phyloP scores from a whole-genome alignment of 2,888 invertebrate genomes.

The Coelogynopora nodosa region DNA sequence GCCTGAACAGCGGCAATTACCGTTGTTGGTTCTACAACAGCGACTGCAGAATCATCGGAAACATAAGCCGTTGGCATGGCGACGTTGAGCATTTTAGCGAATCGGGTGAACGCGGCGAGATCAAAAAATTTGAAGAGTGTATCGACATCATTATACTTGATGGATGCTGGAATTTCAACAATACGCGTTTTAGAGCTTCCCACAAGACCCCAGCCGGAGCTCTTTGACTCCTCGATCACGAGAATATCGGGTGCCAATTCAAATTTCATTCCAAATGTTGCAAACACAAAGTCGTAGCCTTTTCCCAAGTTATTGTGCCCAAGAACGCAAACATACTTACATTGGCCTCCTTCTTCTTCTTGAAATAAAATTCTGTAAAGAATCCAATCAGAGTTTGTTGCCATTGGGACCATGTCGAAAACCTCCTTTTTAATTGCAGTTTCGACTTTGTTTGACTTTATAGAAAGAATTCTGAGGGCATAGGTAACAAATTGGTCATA shows the following conservation, averaged over 20 bases:
- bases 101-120: conserved; percentile 26
- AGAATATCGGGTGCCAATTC: conserved; percentile 32
- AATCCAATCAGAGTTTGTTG: conserved; percentile 7
- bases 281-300: conserved; percentile 33
- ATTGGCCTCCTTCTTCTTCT: not conserved
- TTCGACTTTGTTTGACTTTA: not conserved
- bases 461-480: conserved; percentile 25
- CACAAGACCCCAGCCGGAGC: conserved; percentile 25
- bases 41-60: not conserved
- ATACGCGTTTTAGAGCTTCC: conserved; percentile 29
- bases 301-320: conserved; percentile 9
- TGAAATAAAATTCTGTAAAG: conserved; percentile 11
- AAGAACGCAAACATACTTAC: conserved; percentile 31
- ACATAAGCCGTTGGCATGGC: not conserved
- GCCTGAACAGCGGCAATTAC: not conserved
- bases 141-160: not conserved
- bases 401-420: conserved; percentile 32
- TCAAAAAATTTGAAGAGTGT: conserved; percentile 26
- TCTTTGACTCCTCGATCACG: not conserved
- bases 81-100: conserved; percentile 32
- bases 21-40: not conserved
- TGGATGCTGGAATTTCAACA: conserved; percentile 11
- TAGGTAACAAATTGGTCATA: conserved; percentile 8
- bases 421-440: not conserved
- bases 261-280: conserved; percentile 14